Percentiles rank a stretch among this genome's conserved stretches.
Conservation (phyloP, 2,113 vertebrate genomes). For the Dicaeum eximium region DNA sequence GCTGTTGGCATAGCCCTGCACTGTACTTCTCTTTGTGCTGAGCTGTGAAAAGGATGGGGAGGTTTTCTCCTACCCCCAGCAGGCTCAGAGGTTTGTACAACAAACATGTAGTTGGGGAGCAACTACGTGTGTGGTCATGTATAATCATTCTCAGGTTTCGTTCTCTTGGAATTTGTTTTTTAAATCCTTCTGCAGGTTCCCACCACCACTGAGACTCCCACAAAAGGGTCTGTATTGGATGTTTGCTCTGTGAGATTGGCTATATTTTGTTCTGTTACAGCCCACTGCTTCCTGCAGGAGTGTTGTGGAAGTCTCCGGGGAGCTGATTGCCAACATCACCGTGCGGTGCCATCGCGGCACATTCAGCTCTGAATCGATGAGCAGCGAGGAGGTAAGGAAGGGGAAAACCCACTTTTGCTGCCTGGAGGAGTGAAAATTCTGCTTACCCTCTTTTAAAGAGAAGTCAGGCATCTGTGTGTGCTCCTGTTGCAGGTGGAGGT, state of each 20-base stretch:
- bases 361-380: constrained; percentile 57
- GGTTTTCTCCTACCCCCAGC: background rate
- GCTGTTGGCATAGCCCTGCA: background rate
- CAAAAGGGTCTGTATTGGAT: background rate
- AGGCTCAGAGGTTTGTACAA: background rate
- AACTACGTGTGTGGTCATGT: background rate
- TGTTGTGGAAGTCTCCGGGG: background rate
- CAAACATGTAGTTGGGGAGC: background rate
- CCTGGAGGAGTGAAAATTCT: background rate
- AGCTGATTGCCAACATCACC: background rate
- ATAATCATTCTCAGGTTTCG: background rate
- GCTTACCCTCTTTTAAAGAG: background rate
- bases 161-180: background rate
- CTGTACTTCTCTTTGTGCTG: background rate
- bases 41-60: background rate
- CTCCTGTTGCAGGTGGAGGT: background rate
- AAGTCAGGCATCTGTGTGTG: background rate
- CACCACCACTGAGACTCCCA: accelerated
- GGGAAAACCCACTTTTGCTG: background rate
- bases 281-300: constrained; percentile 53
- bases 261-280: background rate
- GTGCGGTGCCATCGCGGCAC: constrained; percentile 35
- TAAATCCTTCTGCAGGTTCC: background rate
- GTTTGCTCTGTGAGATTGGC: background rate
- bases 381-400: constrained; percentile 69